Base-by-base conservation (phyloP, 2,113 vertebrate species). In the Melozone crissalis region DNA sequence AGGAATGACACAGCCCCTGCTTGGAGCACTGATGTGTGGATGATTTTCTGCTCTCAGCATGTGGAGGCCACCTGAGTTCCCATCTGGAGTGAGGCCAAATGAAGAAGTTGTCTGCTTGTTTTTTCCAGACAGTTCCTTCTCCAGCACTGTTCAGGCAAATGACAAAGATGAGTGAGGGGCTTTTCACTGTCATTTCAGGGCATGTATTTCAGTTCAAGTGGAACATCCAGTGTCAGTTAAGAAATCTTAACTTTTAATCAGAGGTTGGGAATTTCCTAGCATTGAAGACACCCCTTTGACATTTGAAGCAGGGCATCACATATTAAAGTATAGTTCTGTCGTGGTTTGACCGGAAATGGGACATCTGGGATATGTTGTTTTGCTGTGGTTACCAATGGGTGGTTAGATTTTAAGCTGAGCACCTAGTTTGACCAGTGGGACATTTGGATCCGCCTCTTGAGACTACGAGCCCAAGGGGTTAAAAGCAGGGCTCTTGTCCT, bases 261-360 rank as follows among this genome's bases (percentile, higher is more conserved):
- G 41, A 41, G 47, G 47, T 10, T 94, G 79, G 93, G 76, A 93
- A 68, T 92, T 96, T 75, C 90, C 92, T 93, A 67, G 61, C 41
- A 55, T 55, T 87, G 85, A 76, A 95, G 65, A 94, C 72, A 68
- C 35, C 18, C 37, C 52, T 91, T 54, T 94, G 76, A 86, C 73
- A 81, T 93, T 75, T 94, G 31, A 72, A 65, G 41, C 26, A 67
- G 59, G 9, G 1, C 24, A 20, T 86, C n/a, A 3, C 6, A 0
- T 30, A 33, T 15, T 77, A 7, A 59, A 80, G 37, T 85, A 20
- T 7, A 39, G 33, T n/a, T n/a, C n/a, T n/a, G n/a, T n/a, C n/a
- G n/a, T n/a, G n/a, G n/a, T n/a, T n/a, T n/a, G n/a, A n/a, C n/a
- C n/a, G n/a, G n/a, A n/a, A n/a, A n/a, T n/a, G n/a, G n/a, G n/a